phyloP scores from a whole-genome alignment of 2,888 invertebrate species.

The Meliscaeva auricollis region DNA sequence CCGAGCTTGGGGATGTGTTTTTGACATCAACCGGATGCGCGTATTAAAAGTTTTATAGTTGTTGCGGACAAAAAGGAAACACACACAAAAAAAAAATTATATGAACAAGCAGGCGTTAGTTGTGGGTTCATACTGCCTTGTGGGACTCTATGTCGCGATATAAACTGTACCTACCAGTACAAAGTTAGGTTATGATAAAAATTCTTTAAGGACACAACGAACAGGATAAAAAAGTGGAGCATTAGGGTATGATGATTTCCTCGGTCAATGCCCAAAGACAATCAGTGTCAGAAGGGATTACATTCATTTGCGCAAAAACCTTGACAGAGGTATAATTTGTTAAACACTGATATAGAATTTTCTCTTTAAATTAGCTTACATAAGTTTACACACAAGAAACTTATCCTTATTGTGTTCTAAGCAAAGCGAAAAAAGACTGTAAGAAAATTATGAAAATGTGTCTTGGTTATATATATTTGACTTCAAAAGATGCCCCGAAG shows the following conservation, averaged over 20 bases:
- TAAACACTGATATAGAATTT: constrained; percentile 23
- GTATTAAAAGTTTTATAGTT: constrained; percentile 52
- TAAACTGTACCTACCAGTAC: neutral
- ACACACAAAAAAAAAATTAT: neutral
- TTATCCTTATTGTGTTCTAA: neutral
- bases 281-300: constrained; percentile 51
- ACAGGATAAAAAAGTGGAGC: constrained; percentile 28
- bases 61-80: constrained; percentile 36
- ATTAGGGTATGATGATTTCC: constrained; percentile 65
- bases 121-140: neutral
- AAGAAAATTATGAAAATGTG: neutral
- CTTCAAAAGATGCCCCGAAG: neutral
- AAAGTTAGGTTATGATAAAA: constrained; percentile 46
- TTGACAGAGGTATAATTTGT: constrained; percentile 64
- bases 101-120: neutral
- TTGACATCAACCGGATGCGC: constrained; percentile 61
- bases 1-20: constrained; percentile 57
- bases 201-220: constrained; percentile 27
- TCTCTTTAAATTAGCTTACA: constrained; percentile 46
- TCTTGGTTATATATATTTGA: neutral
- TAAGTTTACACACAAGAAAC: constrained; percentile 12
- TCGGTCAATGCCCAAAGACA: constrained; percentile 75
- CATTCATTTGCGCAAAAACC: constrained; percentile 39
- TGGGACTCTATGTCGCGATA: constrained; percentile 1
- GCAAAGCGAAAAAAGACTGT: neutral